These are phyloP conservation scores for Styela clava DNA, from an alignment of 23 tunicate genomes.

Conservation along the genomic window DNA sequence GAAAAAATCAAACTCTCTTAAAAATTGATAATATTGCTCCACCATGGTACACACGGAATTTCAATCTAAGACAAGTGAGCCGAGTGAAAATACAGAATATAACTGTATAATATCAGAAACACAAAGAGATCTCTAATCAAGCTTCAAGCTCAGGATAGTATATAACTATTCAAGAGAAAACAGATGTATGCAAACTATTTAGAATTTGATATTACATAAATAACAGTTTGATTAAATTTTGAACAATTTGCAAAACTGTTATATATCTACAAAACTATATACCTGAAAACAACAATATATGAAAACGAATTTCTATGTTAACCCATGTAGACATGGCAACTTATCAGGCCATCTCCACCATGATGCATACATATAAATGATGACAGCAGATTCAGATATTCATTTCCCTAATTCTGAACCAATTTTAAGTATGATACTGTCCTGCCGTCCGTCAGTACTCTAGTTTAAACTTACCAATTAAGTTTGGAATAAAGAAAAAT, in stretches of 20 bases:
- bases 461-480: constrained; percentile 13
- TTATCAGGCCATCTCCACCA: too few species aligned
- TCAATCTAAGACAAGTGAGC: neutral
- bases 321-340: too few species aligned
- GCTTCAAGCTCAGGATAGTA: too few species aligned
- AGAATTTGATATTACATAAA: too few species aligned
- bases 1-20: neutral
- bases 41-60: neutral
- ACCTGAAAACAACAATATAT: neutral
- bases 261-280: too few species aligned
- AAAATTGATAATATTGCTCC: neutral
- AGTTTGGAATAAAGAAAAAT: constrained; percentile 18
- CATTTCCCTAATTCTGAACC: neutral
- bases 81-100: too few species aligned
- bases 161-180: too few species aligned
- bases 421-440: neutral
- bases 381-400: neutral
- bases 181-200: neutral
- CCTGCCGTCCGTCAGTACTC: neutral
- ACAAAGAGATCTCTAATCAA: too few species aligned
- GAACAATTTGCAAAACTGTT: too few species aligned
- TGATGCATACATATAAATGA: too few species aligned
- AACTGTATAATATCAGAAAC: too few species aligned
- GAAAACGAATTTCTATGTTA: neutral
- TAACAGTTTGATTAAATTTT: too few species aligned